These are phyloP conservation scores for Mimas tiliae DNA, from an alignment of 2,888 invertebrate species.

Conservation along the genomic window DNA sequence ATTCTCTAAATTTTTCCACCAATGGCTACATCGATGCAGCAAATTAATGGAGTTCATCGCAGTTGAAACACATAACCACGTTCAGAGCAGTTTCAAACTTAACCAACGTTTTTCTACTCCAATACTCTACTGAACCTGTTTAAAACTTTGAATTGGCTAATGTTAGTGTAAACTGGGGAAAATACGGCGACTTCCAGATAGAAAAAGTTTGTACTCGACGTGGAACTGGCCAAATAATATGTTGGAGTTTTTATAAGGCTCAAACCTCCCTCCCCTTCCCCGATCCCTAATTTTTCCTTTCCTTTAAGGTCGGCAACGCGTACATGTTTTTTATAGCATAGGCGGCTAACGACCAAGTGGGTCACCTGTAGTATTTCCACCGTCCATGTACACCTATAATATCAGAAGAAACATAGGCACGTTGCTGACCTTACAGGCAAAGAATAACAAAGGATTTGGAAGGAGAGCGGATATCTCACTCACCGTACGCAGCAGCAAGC, in stretches of 20 bases:
- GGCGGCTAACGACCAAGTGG: no score
- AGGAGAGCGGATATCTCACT: no score
- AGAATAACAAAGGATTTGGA: no score
- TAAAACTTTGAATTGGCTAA: constrained; percentile 28
- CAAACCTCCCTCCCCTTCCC: no score
- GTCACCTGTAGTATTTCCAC: no score
- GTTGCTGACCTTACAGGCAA: no score
- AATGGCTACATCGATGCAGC: not conserved
- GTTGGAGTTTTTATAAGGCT: not conserved
- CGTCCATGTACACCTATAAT: no score
- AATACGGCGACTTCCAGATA: constrained; percentile 21
- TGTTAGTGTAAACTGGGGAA: constrained; percentile 29
- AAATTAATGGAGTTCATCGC: not conserved
- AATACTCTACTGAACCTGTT: constrained; percentile 18
- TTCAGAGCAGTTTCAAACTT: constrained; percentile 9
- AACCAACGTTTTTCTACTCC: constrained; percentile 2
- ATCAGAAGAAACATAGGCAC: no score
- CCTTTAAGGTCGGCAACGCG: no score
- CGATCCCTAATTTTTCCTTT: no score
- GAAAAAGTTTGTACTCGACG: constrained; percentile 23
- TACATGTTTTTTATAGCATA: no score
- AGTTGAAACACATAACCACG: not conserved
- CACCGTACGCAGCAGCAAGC: no score
- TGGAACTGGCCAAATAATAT: constrained; percentile 8
- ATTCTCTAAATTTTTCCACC: not conserved